A percentile compares a stretch with the other conserved stretches of the same genome.
phyloP scores from a whole-genome alignment of 1,140 invertebrate genomes.

The Temnothorax nylanderi region DNA sequence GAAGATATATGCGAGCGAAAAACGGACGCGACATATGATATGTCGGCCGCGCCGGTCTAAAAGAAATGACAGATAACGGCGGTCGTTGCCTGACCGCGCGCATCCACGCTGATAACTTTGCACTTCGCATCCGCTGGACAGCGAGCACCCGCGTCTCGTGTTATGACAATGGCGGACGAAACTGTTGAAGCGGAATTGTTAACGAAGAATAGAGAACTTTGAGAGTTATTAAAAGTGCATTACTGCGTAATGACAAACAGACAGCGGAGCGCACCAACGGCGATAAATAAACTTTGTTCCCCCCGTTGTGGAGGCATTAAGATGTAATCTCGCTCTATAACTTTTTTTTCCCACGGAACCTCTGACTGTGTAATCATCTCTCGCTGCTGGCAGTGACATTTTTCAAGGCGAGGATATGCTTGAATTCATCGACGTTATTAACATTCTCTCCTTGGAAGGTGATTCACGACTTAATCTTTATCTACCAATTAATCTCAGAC shows the following conservation, averaged over 20 bases:
- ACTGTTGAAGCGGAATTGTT: neutral
- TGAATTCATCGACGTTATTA: conserved; percentile 44
- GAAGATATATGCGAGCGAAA: conserved; percentile 56
- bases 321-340: conserved; percentile 53
- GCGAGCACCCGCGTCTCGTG: neutral
- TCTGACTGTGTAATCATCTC: conserved; percentile 53
- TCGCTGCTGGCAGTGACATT: conserved; percentile 50
- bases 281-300: conserved; percentile 53
- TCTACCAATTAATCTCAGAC: conserved; percentile 35
- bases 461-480: conserved; percentile 26
- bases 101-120: conserved; percentile 12
- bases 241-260: conserved; percentile 24
- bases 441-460: conserved; percentile 18
- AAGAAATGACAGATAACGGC: conserved; percentile 2
- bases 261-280: neutral
- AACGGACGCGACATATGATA: conserved; percentile 48
- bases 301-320: conserved; percentile 43
- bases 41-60: conserved; percentile 4
- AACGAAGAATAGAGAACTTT: conserved; percentile 21
- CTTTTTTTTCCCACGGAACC: conserved; percentile 37
- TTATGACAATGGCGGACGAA: neutral
- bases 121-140: neutral
- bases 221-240: conserved; percentile 44
- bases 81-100: neutral
- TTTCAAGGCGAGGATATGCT: conserved; percentile 7